These are phyloP conservation scores for Lepus americanus DNA, from an alignment of 2,113 vertebrate genomes.

Conservation along the genomic window DNA sequence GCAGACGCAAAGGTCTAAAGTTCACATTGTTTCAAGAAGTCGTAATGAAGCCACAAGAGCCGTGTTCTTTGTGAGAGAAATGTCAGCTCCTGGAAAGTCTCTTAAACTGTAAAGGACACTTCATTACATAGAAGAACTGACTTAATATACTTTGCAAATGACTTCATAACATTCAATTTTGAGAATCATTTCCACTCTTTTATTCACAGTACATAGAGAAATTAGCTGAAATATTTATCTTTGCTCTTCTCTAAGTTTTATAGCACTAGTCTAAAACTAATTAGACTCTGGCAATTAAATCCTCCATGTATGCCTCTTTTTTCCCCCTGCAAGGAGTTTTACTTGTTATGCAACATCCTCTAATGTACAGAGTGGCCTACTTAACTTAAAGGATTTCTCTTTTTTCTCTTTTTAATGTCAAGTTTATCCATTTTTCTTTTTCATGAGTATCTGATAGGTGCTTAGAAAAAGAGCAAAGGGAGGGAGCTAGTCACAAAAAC, in stretches of 20 bases:
- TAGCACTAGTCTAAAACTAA: slow-evolving; percentile 79
- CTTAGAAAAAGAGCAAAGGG: slow-evolving; percentile 5
- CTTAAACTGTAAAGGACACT: slow-evolving; percentile 82
- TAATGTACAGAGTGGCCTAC: background rate
- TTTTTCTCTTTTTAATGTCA: background rate
- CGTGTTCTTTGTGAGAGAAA: slow-evolving; percentile 81
- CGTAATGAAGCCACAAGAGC: slow-evolving; percentile 84
- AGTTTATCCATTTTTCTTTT: slow-evolving; percentile 7
- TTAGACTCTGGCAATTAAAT: slow-evolving; percentile 80
- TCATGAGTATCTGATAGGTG: background rate
- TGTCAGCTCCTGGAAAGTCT: slow-evolving; percentile 82
- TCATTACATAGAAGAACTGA: slow-evolving; percentile 86
- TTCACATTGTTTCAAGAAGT: slow-evolving; percentile 83
- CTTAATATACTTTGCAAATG: slow-evolving; percentile 86
- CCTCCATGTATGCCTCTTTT: background rate
- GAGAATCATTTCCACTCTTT: slow-evolving; percentile 82
- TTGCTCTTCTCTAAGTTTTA: slow-evolving; percentile 80
- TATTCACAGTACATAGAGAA: slow-evolving; percentile 80
- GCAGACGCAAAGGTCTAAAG: slow-evolving; percentile 85
- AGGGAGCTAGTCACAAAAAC: background rate
- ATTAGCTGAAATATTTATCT: slow-evolving; percentile 85
- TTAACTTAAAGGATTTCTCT: slow-evolving; percentile 45
- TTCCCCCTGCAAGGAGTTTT: slow-evolving; percentile 19
- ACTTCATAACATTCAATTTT: slow-evolving; percentile 88
- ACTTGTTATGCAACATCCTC: slow-evolving; percentile 48